Conservation (phyloP, 2,888 invertebrate species). For the Scaptomyza parva region DNA sequence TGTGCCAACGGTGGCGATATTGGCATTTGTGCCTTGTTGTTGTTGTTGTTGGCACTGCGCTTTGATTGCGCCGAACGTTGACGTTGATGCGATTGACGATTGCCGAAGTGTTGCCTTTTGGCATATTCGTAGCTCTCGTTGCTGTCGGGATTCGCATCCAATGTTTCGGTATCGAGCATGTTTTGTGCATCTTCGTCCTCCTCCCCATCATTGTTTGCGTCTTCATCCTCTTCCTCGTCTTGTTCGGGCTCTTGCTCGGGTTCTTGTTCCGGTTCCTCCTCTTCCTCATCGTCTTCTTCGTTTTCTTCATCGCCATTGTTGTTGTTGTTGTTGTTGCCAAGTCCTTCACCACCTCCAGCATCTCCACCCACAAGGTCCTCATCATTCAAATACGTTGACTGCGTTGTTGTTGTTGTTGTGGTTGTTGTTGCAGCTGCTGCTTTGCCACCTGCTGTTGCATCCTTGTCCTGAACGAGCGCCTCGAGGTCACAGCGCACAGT, state of each 20-base stretch:
- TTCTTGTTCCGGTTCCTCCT: constrained; percentile 37
- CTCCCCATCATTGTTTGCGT: constrained; percentile 60
- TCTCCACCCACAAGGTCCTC: constrained; percentile 8
- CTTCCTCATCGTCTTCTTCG: constrained; percentile 45
- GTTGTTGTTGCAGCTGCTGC: constrained; percentile 54
- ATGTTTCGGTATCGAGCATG: constrained; percentile 46
- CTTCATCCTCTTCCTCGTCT: constrained; percentile 57
- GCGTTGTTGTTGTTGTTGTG: constrained; percentile 42
- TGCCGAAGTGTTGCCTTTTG: constrained; percentile 38
- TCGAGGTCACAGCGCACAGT: constrained; percentile 94
- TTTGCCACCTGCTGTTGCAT: constrained; percentile 14
- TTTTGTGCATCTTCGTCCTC: constrained; percentile 72
- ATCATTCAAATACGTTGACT: constrained; percentile 29
- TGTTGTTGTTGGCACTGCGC: constrained; percentile 24
- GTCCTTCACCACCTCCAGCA: background rate
- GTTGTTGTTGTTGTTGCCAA: constrained; percentile 34
- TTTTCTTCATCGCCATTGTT: constrained; percentile 46
- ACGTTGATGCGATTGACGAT: constrained; percentile 34
- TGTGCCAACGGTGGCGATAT: constrained; percentile 49
- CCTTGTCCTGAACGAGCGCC: constrained; percentile 87
- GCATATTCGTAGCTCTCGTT: constrained; percentile 72
- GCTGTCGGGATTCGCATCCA: constrained; percentile 43
- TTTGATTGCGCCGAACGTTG: constrained; percentile 42
- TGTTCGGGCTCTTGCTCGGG: constrained; percentile 30
- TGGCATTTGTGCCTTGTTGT: constrained; percentile 24